Conservation (phyloP, 2,888 invertebrate species). For the Allolobophora icterica region DNA sequence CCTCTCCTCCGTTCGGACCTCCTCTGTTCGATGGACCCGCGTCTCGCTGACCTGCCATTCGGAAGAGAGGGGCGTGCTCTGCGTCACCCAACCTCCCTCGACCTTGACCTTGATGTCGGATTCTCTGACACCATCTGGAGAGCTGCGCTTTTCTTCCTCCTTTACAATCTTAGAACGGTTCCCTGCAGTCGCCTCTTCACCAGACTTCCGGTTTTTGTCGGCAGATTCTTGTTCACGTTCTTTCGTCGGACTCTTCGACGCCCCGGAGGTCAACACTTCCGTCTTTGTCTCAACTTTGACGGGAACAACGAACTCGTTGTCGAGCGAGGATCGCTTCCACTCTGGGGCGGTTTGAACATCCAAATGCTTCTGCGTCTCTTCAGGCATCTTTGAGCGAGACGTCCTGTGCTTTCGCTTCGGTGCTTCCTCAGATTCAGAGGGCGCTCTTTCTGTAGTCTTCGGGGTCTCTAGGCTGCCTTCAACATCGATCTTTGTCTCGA, state of each 20-base stretch:
- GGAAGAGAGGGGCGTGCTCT: not conserved
- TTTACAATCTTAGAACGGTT: too few relatives aligned
- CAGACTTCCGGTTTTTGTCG: not conserved
- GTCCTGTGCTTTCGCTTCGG: not conserved
- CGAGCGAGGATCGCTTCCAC: not conserved
- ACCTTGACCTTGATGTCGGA: not conserved
- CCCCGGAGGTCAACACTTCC: not conserved
- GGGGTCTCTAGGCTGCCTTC: not conserved
- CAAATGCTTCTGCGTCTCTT: not conserved
- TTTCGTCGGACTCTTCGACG: not conserved
- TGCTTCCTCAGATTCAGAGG: not conserved
- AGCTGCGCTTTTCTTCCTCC: not conserved
- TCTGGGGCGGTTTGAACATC: not conserved
- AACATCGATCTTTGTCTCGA: not conserved
- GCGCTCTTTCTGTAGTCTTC: not conserved
- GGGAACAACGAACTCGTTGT: slow-evolving; percentile 22
- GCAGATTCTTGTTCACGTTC: not conserved
- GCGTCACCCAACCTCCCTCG: not conserved
- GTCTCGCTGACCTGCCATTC: not conserved
- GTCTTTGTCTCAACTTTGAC: slow-evolving; percentile 14
- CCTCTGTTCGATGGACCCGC: not conserved
- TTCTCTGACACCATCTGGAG: not conserved
- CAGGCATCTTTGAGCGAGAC: not conserved
- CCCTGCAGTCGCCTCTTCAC: not conserved
- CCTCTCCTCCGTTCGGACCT: not conserved